These are phyloP conservation scores for Cremastinae sp. DNA, from an alignment of 2,888 invertebrate species.

Conservation along the genomic window DNA sequence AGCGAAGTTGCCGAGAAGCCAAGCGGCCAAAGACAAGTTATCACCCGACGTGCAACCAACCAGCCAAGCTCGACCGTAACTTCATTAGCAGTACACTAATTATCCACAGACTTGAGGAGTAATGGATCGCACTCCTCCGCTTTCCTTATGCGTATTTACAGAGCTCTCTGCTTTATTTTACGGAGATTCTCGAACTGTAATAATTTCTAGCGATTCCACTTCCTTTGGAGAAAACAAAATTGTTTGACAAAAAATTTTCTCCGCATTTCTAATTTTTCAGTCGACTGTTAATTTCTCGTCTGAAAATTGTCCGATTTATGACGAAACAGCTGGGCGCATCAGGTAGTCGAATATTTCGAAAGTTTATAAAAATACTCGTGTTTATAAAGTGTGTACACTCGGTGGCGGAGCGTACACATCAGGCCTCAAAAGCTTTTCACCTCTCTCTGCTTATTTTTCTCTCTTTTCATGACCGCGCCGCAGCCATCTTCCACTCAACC, in stretches of 20 bases:
- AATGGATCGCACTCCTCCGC: constrained; percentile 51
- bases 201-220: no score
- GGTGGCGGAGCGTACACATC: no score
- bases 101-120: constrained; percentile 60
- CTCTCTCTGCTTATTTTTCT: constrained; percentile 28
- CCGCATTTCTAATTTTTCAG: constrained; percentile 19
- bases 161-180: no score
- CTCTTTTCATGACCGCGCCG: constrained; percentile 13
- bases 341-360: no score
- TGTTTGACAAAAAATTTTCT: no score
- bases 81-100: constrained; percentile 63
- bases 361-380: no score
- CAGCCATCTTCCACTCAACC: constrained; percentile 23
- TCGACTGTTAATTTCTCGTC: no score
- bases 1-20: constrained; percentile 26
- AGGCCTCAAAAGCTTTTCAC: background rate
- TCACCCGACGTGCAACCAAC: constrained; percentile 54
- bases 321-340: no score
- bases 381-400: no score
- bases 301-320: no score
- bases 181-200: no score
- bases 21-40: constrained; percentile 52
- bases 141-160: constrained; percentile 18
- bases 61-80: constrained; percentile 43
- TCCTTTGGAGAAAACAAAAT: no score